A percentile compares a stretch with the other conserved stretches of the same genome.
Conservation (phyloP, 2,113 vertebrate genomes). For the Malurus elegans region DNA sequence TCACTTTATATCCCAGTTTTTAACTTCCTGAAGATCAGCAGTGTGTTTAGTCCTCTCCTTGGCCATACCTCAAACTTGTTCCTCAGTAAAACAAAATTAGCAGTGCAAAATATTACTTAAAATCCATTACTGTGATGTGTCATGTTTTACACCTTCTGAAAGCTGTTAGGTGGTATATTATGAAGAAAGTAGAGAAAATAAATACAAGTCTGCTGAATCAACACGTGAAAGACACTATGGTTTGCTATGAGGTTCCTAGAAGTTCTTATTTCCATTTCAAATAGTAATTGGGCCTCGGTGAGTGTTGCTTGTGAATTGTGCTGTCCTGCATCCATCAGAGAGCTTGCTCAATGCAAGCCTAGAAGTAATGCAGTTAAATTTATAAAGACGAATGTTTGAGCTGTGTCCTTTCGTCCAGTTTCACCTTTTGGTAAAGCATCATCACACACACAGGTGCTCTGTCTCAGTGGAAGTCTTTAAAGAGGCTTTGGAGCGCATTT, state of each 20-base stretch:
- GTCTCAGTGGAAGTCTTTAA: neutral
- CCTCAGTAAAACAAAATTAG: neutral
- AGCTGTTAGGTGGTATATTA: neutral
- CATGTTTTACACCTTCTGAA: neutral
- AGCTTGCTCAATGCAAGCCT: neutral
- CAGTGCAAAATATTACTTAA: neutral
- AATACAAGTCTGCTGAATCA: neutral
- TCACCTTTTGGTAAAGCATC: neutral
- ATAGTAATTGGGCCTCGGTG: neutral
- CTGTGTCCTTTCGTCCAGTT: neutral
- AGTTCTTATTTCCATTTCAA: neutral
- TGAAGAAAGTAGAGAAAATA: neutral
- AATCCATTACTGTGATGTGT: neutral
- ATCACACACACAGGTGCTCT: neutral
- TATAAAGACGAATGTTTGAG: neutral
- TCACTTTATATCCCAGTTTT: neutral
- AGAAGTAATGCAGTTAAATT: neutral
- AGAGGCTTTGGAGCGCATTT: neutral
- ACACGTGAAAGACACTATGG: neutral
- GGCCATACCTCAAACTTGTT: neutral
- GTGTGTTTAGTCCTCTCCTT: neutral
- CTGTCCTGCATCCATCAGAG: neutral
- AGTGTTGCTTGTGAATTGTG: neutral
- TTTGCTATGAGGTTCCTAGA: neutral
- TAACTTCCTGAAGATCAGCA: neutral